Conservation (phyloP, 2,797 vertebrate species). For the Diplodus sargus region DNA sequence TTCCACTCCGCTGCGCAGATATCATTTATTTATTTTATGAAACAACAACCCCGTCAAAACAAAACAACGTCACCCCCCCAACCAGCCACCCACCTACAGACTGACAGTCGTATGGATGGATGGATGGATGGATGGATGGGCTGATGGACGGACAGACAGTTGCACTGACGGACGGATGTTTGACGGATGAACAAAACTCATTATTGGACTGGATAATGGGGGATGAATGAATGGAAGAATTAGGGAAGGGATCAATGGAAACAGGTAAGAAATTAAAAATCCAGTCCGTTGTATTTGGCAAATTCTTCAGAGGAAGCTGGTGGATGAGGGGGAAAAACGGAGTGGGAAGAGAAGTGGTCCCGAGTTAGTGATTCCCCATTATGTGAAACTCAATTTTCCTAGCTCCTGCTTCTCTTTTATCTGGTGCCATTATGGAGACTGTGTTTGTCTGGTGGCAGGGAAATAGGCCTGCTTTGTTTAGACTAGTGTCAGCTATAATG, state of each 20-base stretch:
- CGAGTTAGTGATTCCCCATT: conserved; percentile 82
- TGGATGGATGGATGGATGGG: conserved; percentile 44
- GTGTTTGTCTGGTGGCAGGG: conserved; percentile 83
- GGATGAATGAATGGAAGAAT: conserved; percentile 49
- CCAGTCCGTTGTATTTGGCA: conserved; percentile 53
- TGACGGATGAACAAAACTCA: conserved; percentile 51
- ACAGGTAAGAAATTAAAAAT: conserved; percentile 69
- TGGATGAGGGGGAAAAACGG: conserved; percentile 55
- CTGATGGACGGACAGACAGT: conserved; percentile 37
- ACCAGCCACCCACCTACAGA: conserved; percentile 54
- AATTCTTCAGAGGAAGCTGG: conserved; percentile 61
- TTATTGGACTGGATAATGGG: conserved; percentile 50
- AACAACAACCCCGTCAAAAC: conserved; percentile 81
- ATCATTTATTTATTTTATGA: conserved; percentile 88
- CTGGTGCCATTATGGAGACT: conserved; percentile 81
- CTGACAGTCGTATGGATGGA: conserved; percentile 55
- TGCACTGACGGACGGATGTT: conserved; percentile 30
- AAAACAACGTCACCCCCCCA: conserved; percentile 72
- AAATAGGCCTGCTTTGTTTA: conserved; percentile 86
- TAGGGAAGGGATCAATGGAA: conserved; percentile 41
- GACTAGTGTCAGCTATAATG: conserved; percentile 86
- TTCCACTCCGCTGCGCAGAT: conserved; percentile 83
- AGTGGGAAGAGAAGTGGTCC: conserved; percentile 68
- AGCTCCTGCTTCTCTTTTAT: conserved; percentile 81
- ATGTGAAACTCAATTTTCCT: conserved; percentile 85